Base-by-base conservation (phyloP, 2,888 invertebrate genomes). In the Lithophane ornitopus region DNA sequence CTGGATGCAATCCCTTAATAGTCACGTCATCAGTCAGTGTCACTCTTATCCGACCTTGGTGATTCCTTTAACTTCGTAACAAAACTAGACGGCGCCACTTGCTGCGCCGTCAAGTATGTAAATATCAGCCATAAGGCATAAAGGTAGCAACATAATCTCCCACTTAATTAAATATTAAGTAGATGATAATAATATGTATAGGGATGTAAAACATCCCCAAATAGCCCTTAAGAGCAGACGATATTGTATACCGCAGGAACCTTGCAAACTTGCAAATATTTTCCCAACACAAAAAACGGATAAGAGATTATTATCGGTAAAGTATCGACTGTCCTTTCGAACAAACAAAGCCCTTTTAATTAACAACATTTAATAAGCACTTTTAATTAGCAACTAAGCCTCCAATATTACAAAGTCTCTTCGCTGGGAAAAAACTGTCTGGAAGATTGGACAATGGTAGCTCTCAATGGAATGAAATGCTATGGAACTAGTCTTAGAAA, bases 331-430 rank as follows among this genome's bases (percentile, higher is more conserved):
- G 80, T 69, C 46, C 68, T 49, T 46, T 14, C 2, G 39, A 44
- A 70, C 46, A 70, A 58, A 76, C 54, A 59, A 76, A 61, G 46
- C 61, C 16, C 6, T 12, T 52, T 76, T 70, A 61, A 76, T 81
- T 70, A 80, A 49, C n/a, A 62, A 62, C 44, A 61, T 58, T 67
- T 14, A 61, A 62, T 81, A 62, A n/a, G n/a, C n/a, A n/a, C n/a
- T n/a, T 76, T 76, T 61, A 65, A 61, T 76, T 39, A 66, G 28
- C 16, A 41, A 65, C 26, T 14, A 8, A 44, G 34, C 28, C 34
- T 61, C n/a, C 28, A 61, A 80, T 66, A 56, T 76, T 66, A 66
- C 41, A 34, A 62, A 52, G 9, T 72, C 54, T 56, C 26, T 56
- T 72, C 34, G 22, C n/a, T 56, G 71, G 71, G 26, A 39, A 59